Conservation (phyloP, 2,113 vertebrate species). For the Hymenochirus boettgeri region DNA sequence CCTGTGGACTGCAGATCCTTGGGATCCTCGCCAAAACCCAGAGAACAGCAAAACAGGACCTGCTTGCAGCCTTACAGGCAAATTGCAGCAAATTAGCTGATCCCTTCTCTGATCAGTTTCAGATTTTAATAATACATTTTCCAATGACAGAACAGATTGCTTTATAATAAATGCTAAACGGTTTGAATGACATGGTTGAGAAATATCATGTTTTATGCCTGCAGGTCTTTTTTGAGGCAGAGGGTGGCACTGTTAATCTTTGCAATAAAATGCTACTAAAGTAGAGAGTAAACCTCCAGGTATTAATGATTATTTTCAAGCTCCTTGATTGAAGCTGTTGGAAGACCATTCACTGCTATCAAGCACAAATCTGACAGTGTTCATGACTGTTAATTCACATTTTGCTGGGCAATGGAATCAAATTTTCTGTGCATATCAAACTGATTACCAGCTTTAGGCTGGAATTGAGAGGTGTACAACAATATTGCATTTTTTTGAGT, state of each 20-base stretch:
- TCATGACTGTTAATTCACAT: conserved; percentile 22
- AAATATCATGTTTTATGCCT: background rate
- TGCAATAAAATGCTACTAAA: background rate
- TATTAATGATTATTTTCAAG: conserved; percentile 38
- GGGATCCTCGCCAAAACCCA: too few relatives aligned
- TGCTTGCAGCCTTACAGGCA: too few relatives aligned
- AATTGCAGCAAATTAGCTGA: too few relatives aligned
- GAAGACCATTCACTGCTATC: conserved; percentile 21
- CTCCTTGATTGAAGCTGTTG: conserved; percentile 31
- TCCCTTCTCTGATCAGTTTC: too few relatives aligned
- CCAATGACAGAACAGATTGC: too few relatives aligned
- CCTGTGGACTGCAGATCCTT: too few relatives aligned
- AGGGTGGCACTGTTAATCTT: conserved; percentile 20
- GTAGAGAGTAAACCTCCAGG: conserved; percentile 21
- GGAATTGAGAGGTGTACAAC: too few relatives aligned
- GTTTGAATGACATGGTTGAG: too few relatives aligned
- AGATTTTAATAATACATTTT: too few relatives aligned
- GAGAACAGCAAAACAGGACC: too few relatives aligned
- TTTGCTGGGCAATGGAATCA: conserved; percentile 15
- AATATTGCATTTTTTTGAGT: too few relatives aligned
- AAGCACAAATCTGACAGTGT: conserved; percentile 37
- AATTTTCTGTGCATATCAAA: background rate
- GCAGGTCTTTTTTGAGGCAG: background rate
- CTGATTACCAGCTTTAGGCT: background rate
- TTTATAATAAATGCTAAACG: too few relatives aligned